These are phyloP conservation scores for Lanistes nyassanus DNA, from an alignment of 1,140 invertebrate genomes.

Conservation along the genomic window DNA sequence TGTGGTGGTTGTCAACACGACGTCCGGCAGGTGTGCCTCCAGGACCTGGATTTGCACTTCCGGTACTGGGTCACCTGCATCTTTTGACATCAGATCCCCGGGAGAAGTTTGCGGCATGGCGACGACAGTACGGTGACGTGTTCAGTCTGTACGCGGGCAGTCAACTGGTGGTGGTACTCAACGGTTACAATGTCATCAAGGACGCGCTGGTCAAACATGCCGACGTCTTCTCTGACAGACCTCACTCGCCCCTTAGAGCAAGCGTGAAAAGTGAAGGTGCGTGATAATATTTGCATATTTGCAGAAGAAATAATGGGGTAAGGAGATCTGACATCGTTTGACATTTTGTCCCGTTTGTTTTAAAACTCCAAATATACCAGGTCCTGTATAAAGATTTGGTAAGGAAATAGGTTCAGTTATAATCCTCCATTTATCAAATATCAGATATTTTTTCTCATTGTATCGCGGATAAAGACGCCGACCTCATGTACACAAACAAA, in stretches of 20 bases:
- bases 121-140: constrained; percentile 40
- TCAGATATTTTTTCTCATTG: too few species aligned
- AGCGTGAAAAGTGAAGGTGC: too few species aligned
- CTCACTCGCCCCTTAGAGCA: not conserved
- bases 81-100: constrained; percentile 27
- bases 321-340: too few species aligned
- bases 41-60: constrained; percentile 18
- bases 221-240: constrained; percentile 36
- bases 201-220: constrained; percentile 44
- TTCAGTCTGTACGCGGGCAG: constrained; percentile 39
- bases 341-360: too few species aligned
- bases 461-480: too few species aligned
- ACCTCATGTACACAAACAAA: too few species aligned
- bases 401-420: too few species aligned
- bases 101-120: constrained; percentile 16
- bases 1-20: constrained; percentile 8
- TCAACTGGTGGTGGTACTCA: constrained; percentile 36
- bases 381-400: too few species aligned
- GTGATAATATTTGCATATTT: too few species aligned
- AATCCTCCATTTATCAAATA: too few species aligned
- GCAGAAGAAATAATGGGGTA: too few species aligned
- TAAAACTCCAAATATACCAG: too few species aligned
- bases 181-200: constrained; percentile 38
- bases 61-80: constrained; percentile 38
- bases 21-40: constrained; percentile 17